Evolutionary conservation across 2,113 vertebrate species (phyloP), one percentile per base, ranked within the genome.

Genomic region (Hippopotamus amphibius): DNA sequence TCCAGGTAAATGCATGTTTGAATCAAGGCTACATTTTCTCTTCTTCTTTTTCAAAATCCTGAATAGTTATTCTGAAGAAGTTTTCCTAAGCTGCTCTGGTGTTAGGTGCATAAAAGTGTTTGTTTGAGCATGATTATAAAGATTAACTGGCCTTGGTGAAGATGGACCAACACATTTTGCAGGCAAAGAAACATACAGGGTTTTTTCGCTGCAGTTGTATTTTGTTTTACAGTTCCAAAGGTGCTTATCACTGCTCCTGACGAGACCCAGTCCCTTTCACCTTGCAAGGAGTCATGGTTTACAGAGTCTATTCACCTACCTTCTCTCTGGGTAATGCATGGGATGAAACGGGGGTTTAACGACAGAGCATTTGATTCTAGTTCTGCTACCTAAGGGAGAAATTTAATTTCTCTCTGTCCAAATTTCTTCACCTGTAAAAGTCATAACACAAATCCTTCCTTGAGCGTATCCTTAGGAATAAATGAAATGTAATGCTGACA

Each of bases 371-470:
- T 95, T 50, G 22, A 41, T 72, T 96, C 28, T 85, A 77, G 50
- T 92, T 81, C 61, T 68, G 46, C 28, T 77, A 19, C 85, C 71
- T 6, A 26, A 28, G 41, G 30, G 46, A 74, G 69, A 90, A 79
- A 69, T 50, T 88, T 88, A 65, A 93, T 89, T 89, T 89, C 41
- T 82, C 22, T 53, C 48, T 1, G 21, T 12, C 14, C 3, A 8
- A 66, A 14, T 94, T 88, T 79, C 55, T 84, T 96, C 41, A 81
- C 83, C 68, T 92, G 26, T 69, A 85, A 90, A 92, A 97, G 33
- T 66, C 22, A 6, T 81, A 76, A 46, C 15, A 74, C 80, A 74
- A 41, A 92, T 57, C 37, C 30, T 53, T 95, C 37, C 37, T 46
- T 6, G 33, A 92, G 13, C 43, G 24, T 83, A 28, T 87, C 91